A percentile compares a stretch with the other conserved stretches of the same genome.
These are phyloP conservation scores for Melanotus villosus DNA, from an alignment of 2,888 invertebrate genomes.

Conservation along the genomic window DNA sequence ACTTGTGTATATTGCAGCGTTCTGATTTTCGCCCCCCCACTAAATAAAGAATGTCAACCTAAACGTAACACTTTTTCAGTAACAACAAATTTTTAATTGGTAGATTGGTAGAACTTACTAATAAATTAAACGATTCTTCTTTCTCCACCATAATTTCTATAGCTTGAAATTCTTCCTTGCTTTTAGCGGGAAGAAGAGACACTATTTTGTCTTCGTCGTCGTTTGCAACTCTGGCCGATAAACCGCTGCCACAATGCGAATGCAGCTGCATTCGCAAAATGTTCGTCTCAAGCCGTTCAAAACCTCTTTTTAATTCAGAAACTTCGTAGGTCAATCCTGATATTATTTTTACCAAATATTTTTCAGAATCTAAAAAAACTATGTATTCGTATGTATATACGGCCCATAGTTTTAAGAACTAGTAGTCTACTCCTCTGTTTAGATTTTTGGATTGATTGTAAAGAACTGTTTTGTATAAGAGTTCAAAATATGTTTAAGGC, in stretches of 20 bases:
- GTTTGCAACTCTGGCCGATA: background rate
- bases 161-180: background rate
- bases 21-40: background rate
- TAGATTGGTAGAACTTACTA: background rate
- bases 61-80: background rate
- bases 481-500: no score
- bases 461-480: no score
- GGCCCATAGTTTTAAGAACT: no score
- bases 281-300: background rate
- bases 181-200: background rate
- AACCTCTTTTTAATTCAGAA: background rate
- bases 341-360: background rate
- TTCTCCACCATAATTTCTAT: background rate
- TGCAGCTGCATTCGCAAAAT: no score
- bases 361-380: conserved; percentile 7
- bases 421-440: no score
- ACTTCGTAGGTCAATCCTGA: background rate
- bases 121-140: background rate
- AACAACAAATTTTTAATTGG: background rate
- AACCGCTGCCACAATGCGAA: background rate
- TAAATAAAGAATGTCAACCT: background rate
- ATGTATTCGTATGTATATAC: no score
- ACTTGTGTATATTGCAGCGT: background rate
- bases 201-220: background rate
- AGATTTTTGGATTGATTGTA: no score